Evolutionary conservation across 2,888 invertebrate species (phyloP), one percentile per base, ranked within the genome.

Genomic region (Asteroscopus sphinx): DNA sequence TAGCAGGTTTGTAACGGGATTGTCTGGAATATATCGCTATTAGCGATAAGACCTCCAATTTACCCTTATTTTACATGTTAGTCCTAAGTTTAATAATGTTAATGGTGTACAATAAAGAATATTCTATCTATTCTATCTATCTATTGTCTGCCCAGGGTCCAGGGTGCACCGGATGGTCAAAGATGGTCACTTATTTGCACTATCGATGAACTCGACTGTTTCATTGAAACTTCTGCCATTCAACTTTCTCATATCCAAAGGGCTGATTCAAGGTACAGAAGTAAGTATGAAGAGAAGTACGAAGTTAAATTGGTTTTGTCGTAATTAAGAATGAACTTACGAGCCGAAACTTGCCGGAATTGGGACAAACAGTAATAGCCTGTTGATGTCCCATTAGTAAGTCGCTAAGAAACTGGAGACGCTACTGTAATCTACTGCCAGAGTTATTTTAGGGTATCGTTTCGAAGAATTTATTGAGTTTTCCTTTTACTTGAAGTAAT

Each of bases 221-320:
- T 2, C 11, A 8, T 2, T 17, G 4, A 36, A 32, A 36, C 44
- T 55, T 55, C 32, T 42, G 45, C n/a, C 1, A 2, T n/a, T 21
- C 5, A 3, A 11, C 26, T 46, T 21, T 8, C 6, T 25, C 3
- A 9, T 13, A 25, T 1, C 35, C 30, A 12, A 7, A 47, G 15
- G 32, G 4, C 15, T 44, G 26, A 39, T 7, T 15, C 2, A 40
- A 52, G 12, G 42, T 35, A 55, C 39, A 32, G 15, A 47, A 45
- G 13, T n/a, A n/a, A n/a, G n/a, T n/a, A n/a, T n/a, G n/a, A 16
- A 49, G 8, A 15, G 13, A 46, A 40, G 46, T 32, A 16, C 47
- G 2, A 71, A 74, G 55, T 74, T 72, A 48, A 67, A 74, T 74
- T 71, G 40, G 46, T 63, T 60, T 35, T 41, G n/a, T 32, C 28